Conservation (phyloP, 2,797 vertebrate genomes). For the Platalea minor region DNA sequence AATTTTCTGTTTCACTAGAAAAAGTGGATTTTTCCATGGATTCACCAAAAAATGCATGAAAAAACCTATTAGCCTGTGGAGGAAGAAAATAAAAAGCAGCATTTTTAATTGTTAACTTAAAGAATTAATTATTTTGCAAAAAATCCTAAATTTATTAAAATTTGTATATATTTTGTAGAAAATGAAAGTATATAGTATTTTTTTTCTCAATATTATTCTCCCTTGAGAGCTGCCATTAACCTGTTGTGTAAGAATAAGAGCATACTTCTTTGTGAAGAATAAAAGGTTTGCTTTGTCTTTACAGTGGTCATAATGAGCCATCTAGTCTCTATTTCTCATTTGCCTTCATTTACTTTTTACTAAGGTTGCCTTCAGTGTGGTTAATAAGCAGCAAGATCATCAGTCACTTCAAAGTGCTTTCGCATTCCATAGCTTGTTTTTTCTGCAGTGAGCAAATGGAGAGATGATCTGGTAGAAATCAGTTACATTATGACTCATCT, state of each 20-base stretch:
- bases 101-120: not conserved
- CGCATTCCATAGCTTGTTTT: slow-evolving; percentile 41
- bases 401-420: slow-evolving; percentile 58
- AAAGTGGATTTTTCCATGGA: not conserved
- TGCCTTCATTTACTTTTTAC: slow-evolving; percentile 12
- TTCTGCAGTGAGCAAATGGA: slow-evolving; percentile 28
- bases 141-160: not conserved
- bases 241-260: not conserved
- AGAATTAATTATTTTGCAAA: not conserved
- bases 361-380: not conserved
- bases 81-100: not conserved
- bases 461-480: slow-evolving; percentile 52
- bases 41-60: not conserved
- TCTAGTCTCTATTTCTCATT: not conserved
- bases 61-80: not conserved
- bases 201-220: not conserved
- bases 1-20: not conserved
- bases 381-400: slow-evolving; percentile 49
- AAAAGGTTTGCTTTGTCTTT: not conserved
- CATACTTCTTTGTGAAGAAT: not conserved
- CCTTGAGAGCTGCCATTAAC: not conserved
- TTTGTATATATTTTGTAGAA: not conserved
- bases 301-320: not conserved
- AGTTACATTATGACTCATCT: slow-evolving; percentile 52
- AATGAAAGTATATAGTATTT: not conserved